These are phyloP conservation scores for Leptocoma aspasia DNA, from an alignment of 2,113 vertebrate genomes.

Conservation along the genomic window DNA sequence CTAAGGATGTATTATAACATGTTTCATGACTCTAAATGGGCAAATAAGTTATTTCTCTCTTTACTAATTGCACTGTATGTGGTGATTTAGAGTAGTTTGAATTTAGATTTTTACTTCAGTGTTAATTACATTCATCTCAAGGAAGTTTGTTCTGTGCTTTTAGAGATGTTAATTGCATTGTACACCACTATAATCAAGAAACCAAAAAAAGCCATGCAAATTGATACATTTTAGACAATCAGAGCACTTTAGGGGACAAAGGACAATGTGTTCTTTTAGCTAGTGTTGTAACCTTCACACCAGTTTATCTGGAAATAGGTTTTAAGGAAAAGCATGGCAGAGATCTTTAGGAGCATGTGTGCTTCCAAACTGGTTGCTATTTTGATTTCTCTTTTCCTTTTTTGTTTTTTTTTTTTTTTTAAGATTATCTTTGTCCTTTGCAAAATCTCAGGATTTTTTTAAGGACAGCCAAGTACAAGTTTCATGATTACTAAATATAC, in stretches of 20 bases:
- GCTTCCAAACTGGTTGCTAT: neutral
- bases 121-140: neutral
- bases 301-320: neutral
- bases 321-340: neutral
- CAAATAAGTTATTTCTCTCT: neutral
- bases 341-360: neutral
- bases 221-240: neutral
- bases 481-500: neutral
- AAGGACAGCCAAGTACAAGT: neutral
- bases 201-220: neutral
- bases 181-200: neutral
- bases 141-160: neutral
- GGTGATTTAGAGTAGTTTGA: neutral
- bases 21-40: neutral
- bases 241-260: neutral
- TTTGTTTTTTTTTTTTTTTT: neutral
- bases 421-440: neutral
- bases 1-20: slow-evolving; percentile 27
- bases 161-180: neutral
- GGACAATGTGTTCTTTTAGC: neutral
- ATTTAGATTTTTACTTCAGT: neutral
- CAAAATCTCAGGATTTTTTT: neutral
- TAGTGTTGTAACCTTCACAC: neutral
- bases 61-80: neutral
- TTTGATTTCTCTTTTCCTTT: neutral